A percentile compares a stretch with the other conserved stretches of the same genome.
Evolutionary conservation across 1,140 invertebrate genomes (phyloP).

Genomic region (Diprion similis): DNA sequence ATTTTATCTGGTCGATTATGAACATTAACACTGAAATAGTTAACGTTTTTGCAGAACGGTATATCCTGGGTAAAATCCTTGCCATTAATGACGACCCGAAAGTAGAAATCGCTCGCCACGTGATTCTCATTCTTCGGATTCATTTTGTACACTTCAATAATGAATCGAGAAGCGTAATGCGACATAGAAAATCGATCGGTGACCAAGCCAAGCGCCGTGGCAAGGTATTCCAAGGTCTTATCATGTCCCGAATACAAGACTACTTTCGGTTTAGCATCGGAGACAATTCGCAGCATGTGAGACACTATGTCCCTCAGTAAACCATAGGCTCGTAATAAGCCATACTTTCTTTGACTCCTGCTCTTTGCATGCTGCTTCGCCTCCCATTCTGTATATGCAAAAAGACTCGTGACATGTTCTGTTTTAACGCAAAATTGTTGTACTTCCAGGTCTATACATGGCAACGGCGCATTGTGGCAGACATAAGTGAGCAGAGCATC

Average conservation of each 20-base stretch:
- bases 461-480: slow-evolving; percentile 81
- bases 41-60: slow-evolving; percentile 76
- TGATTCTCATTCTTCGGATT: slow-evolving; percentile 55
- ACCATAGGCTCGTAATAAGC: slow-evolving; percentile 78
- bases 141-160: slow-evolving; percentile 80
- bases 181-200: slow-evolving; percentile 67
- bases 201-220: slow-evolving; percentile 76
- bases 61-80: slow-evolving; percentile 83
- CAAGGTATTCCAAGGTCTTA: slow-evolving; percentile 84
- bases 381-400: slow-evolving; percentile 80
- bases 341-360: slow-evolving; percentile 68
- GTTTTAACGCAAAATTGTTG: slow-evolving; percentile 66
- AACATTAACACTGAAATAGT: slow-evolving; percentile 57
- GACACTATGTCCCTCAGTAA: slow-evolving; percentile 79
- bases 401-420: slow-evolving; percentile 75
- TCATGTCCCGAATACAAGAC: slow-evolving; percentile 92
- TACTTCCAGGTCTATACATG: slow-evolving; percentile 68
- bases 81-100: slow-evolving; percentile 86
- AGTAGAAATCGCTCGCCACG: slow-evolving; percentile 74
- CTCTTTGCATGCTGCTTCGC: slow-evolving; percentile 72
- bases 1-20: slow-evolving; percentile 49
- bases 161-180: slow-evolving; percentile 83
- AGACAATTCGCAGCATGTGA: slow-evolving; percentile 80
- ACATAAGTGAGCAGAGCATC: slow-evolving; percentile 84
- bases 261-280: slow-evolving; percentile 78